Evolutionary conservation across 1,140 invertebrate species (phyloP).

Genomic region (Drosophila saltans): DNA sequence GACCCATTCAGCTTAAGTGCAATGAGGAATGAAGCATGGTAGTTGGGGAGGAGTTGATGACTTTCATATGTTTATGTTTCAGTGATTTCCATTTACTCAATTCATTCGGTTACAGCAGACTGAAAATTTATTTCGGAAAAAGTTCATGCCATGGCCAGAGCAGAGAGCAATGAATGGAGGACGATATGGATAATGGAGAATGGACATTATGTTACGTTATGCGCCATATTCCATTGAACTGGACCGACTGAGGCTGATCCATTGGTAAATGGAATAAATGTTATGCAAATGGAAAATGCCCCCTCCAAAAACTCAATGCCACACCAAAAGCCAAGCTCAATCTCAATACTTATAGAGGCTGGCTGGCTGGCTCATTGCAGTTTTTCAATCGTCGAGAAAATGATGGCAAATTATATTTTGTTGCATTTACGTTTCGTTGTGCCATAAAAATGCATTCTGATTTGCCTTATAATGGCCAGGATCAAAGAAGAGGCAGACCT

Average conservation of each 20-base stretch:
- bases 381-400: slow-evolving; percentile 62
- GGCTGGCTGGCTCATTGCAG: slow-evolving; percentile 38
- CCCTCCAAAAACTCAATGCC: neutral
- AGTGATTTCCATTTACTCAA: slow-evolving; percentile 54
- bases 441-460: slow-evolving; percentile 69
- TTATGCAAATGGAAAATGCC: slow-evolving; percentile 66
- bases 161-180: slow-evolving; percentile 9
- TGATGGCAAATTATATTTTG: slow-evolving; percentile 58
- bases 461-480: slow-evolving; percentile 57
- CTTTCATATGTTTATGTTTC: slow-evolving; percentile 47
- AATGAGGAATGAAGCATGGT: neutral
- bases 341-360: neutral
- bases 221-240: slow-evolving; percentile 19
- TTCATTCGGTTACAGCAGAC: slow-evolving; percentile 32
- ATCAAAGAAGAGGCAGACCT: too few relatives aligned
- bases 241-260: slow-evolving; percentile 6
- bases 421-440: slow-evolving; percentile 46
- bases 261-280: slow-evolving; percentile 60
- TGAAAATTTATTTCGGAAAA: slow-evolving; percentile 63
- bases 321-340: neutral
- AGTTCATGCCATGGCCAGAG: slow-evolving; percentile 38
- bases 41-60: slow-evolving; percentile 35
- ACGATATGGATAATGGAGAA: neutral
- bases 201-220: slow-evolving; percentile 41
- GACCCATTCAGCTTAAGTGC: slow-evolving; percentile 24